Evolutionary conservation across 2,797 vertebrate genomes (phyloP).

Genomic region (Poecilia velifera): DNA sequence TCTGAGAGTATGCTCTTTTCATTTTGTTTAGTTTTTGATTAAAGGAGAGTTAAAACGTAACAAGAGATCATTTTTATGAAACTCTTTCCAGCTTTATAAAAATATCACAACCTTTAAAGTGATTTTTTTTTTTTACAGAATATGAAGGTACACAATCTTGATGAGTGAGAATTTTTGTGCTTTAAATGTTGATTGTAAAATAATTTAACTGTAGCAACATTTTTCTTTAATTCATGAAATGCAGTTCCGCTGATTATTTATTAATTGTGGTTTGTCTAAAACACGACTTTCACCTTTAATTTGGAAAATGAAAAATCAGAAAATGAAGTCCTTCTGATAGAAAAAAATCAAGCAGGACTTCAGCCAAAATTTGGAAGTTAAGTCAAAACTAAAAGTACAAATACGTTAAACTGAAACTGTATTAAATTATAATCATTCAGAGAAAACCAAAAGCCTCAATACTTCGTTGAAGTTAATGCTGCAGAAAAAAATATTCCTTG

Average conservation of each 20-base stretch:
- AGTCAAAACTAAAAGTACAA: neutral
- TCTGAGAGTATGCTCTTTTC: neutral
- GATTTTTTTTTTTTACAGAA: neutral
- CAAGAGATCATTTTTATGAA: neutral
- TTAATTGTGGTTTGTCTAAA: neutral
- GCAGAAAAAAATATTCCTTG: neutral
- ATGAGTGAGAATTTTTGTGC: neutral
- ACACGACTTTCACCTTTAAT: neutral
- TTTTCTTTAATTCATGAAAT: neutral
- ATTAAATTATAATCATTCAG: neutral
- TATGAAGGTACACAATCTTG: neutral
- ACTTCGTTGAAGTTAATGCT: constrained; percentile 16
- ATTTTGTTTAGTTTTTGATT: neutral
- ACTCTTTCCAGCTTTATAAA: neutral
- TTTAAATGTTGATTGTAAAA: neutral
- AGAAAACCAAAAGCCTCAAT: neutral
- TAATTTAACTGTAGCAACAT: neutral
- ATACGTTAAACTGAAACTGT: neutral
- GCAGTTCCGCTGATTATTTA: neutral
- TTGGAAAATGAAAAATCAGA: neutral
- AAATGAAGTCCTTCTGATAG: neutral
- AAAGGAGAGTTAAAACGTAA: neutral
- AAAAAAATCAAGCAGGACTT: neutral
- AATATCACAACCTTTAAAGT: neutral
- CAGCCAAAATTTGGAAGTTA: neutral